phyloP scores from a whole-genome alignment of 2,113 vertebrate genomes.

The Eurypyga helias region DNA sequence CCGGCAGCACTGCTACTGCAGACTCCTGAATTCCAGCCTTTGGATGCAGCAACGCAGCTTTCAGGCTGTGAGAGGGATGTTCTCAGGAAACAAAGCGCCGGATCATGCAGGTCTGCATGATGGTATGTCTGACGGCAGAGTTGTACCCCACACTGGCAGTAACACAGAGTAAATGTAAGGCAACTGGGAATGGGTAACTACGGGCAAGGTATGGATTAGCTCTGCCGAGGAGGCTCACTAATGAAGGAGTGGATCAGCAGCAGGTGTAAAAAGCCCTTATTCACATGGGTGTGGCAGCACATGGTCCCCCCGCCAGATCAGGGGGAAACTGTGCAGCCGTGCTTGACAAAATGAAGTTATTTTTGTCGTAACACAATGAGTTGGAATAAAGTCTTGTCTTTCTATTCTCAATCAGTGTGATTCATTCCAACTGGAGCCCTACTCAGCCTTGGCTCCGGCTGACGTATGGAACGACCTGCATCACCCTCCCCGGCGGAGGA shows the following conservation, averaged over 20 bases:
- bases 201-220: background rate
- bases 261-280: too few species aligned
- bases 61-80: accelerated
- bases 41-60: accelerated
- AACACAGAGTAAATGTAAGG: background rate
- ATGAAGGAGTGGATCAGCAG: too few species aligned
- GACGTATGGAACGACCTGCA: background rate
- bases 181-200: background rate
- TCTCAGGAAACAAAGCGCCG: background rate
- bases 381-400: background rate
- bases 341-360: background rate
- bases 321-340: background rate
- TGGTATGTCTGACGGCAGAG: too few species aligned
- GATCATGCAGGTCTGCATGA: background rate
- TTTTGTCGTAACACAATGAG: background rate
- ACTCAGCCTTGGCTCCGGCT: background rate
- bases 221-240: background rate
- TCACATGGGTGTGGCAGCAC: too few species aligned
- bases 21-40: background rate
- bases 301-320: too few species aligned
- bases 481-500: background rate
- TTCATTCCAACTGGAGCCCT: background rate
- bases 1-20: accelerated
- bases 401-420: background rate
- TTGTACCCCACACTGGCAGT: too few species aligned